A percentile compares a stretch with the other conserved stretches of the same genome.
These are phyloP conservation scores for Nezara viridula DNA, from an alignment of 2,888 invertebrate species.

Conservation along the genomic window DNA sequence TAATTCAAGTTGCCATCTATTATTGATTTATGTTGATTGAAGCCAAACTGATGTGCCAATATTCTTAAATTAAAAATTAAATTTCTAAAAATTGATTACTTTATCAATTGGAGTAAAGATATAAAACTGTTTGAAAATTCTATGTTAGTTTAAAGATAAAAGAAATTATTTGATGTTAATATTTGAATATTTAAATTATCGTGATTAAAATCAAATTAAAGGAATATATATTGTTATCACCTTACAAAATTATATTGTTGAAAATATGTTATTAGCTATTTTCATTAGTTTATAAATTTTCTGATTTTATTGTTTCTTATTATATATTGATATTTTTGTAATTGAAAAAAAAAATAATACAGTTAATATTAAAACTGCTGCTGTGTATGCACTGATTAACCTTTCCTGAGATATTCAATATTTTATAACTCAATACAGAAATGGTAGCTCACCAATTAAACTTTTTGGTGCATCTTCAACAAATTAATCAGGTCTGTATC, in stretches of 20 bases:
- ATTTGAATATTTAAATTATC: not conserved
- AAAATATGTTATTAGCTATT: not conserved
- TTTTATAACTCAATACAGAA: too few species aligned
- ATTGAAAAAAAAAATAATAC: not conserved
- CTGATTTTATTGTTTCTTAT: not conserved
- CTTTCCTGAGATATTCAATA: not conserved
- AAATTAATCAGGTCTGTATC: too few species aligned
- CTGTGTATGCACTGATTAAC: not conserved
- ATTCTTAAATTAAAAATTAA: not conserved
- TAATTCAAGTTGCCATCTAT: conserved; percentile 81
- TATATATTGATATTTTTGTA: conserved; percentile 6
- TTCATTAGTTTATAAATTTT: not conserved
- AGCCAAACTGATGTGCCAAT: not conserved
- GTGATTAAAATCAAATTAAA: conserved; percentile 9
- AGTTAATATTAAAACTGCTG: not conserved
- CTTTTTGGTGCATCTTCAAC: too few species aligned
- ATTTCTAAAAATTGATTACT: not conserved
- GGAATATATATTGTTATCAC: too few species aligned
- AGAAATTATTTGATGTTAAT: not conserved
- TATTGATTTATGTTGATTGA: not conserved
- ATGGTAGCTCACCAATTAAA: too few species aligned
- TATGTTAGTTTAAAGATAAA: not conserved
- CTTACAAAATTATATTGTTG: too few species aligned
- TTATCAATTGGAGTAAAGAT: not conserved
- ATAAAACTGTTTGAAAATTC: not conserved